Base-by-base conservation (phyloP, 2,888 invertebrate species). In the Xestoiulus laeticollis region DNA sequence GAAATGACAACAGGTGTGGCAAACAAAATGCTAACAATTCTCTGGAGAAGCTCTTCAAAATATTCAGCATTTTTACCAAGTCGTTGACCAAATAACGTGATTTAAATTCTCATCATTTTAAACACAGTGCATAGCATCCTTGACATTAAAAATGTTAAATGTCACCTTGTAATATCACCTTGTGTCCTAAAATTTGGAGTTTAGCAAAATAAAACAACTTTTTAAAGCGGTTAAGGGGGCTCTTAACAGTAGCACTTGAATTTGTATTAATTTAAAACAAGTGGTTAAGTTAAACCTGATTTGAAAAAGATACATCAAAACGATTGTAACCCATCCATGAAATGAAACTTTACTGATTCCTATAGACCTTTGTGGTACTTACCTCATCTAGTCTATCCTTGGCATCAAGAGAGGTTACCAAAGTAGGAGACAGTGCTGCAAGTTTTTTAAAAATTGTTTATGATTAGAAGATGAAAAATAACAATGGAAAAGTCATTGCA, bases 371-470 rank as follows among this genome's bases (percentile, higher is more conserved):
- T n/a, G n/a, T n/a, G n/a, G n/a, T 12, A 33, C 84, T 84, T 43
- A 84, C 84, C 43, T 84, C 38, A 84, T 84, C 84, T n/a, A 84
- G 84, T 84, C 84, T 84, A 22, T 84, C 84, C 84, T 84, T 84
- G 6, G 84, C 84, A 33, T 38, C 38, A 5, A 33, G 84, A 84
- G 84, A 38, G 43, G 33, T 84, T 84, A 43, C 84, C 33, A 84
- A 38, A 19, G 33, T 84, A 43, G 43, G 33, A 43, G 33, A 84
- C 38, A 84, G n/a, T 38, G 33, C 84, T 84, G 84, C 26, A 84
- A 84, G 8, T 33, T 33, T 3, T 1, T 14, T 8, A 48, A 48
- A 82, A 38, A 84, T 33, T 33, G 84, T 84, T n/a, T 84, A n/a
- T 84, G 32, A 84, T 84, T 84, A 84, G 38, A 26, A 68, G 68